Evolutionary conservation across 2,888 invertebrate species (phyloP), one percentile per base, ranked within the genome.

Genomic region (Troglohyphantes excavatus): DNA sequence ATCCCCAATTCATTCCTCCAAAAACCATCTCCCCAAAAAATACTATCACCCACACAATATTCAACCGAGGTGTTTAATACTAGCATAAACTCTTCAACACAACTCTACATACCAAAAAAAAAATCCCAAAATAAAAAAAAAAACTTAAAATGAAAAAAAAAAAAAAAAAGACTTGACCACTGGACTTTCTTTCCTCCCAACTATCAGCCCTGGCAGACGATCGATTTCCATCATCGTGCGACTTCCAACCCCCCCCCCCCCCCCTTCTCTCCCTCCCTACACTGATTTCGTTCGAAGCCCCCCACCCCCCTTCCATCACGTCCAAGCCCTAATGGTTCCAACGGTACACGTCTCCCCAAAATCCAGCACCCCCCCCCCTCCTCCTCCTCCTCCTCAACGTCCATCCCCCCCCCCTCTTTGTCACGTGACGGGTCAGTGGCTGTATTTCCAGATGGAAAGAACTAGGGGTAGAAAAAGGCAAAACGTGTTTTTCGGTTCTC

Each of bases 251-350:
- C 43, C 75, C 61, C 78, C n/a, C 70, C 33, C 61, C 53, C 65
- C 23, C 43, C 17, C 68, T 67, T 39, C 63, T 70, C 23, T 67
- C 73, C 78, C 65, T 70, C 59, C 70, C 27, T 13, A 46, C 46
- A 46, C 84, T 84, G 84, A 84, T 75, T 75, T 75, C 67, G 84
- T 75, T 84, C 84, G 59, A 29, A 59, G 29, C 67, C 81, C 78
- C 63, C 46, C 79, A 2, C 61, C 67, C 76, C 67, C 23, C 68
- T 65, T 26, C 79, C 78, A 76, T 89, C 89, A 89, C 89, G 89
- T 89, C 83, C 82, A 78, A 26, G 46, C 76, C 89, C 89, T 89
- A 89, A 89, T 89, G 89, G 89, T 83, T 89, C 89, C 83, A 89
- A 68, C 83, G 89, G 83, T 83, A 89, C 89, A 83, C 83, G 89